Evolutionary conservation across 37 sponge, comb jelly and placozoan genomes (phyloP).

Genomic region (Theonella swinhoei): DNA sequence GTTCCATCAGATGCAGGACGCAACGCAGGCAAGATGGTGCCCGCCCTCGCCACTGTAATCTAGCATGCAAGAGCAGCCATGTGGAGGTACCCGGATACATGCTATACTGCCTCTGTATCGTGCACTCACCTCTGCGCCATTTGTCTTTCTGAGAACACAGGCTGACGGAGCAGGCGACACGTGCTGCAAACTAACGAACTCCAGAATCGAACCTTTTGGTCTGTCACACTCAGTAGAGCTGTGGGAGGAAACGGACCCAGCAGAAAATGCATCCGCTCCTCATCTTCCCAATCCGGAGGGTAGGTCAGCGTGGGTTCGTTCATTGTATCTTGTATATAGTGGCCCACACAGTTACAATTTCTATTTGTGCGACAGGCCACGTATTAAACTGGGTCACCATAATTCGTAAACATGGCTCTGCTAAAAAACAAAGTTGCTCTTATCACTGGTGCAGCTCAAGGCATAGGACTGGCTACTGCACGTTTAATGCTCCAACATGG

Average conservation of each 20-base stretch:
- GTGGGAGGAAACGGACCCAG: slow-evolving; percentile 61
- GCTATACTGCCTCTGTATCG: too few relatives aligned
- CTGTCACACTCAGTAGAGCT: background rate
- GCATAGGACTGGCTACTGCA: slow-evolving; percentile 71
- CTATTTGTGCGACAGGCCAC: too few relatives aligned
- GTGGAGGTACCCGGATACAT: too few relatives aligned
- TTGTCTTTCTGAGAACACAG: slow-evolving; percentile 37
- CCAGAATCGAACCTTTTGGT: slow-evolving; percentile 68
- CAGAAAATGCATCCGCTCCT: slow-evolving; percentile 64
- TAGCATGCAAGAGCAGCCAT: too few relatives aligned
- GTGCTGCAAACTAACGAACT: slow-evolving; percentile 40
- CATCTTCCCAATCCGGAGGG: slow-evolving; percentile 69
- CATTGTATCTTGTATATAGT: too few relatives aligned
- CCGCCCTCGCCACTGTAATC: slow-evolving; percentile 29
- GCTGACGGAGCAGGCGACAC: slow-evolving; percentile 18
- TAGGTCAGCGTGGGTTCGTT: too few relatives aligned
- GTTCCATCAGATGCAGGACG: slow-evolving; percentile 45
- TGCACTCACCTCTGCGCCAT: too few relatives aligned
- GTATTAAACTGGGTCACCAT: too few relatives aligned
- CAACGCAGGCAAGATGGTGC: slow-evolving; percentile 31
- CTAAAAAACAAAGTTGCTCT: slow-evolving; percentile 57
- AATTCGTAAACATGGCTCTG: too few relatives aligned
- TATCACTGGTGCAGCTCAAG: slow-evolving; percentile 82
- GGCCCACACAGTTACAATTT: too few relatives aligned
- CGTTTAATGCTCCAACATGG: slow-evolving; percentile 50